These are phyloP conservation scores for Cervus canadensis DNA, from an alignment of 2,113 vertebrate species.

Conservation along the genomic window DNA sequence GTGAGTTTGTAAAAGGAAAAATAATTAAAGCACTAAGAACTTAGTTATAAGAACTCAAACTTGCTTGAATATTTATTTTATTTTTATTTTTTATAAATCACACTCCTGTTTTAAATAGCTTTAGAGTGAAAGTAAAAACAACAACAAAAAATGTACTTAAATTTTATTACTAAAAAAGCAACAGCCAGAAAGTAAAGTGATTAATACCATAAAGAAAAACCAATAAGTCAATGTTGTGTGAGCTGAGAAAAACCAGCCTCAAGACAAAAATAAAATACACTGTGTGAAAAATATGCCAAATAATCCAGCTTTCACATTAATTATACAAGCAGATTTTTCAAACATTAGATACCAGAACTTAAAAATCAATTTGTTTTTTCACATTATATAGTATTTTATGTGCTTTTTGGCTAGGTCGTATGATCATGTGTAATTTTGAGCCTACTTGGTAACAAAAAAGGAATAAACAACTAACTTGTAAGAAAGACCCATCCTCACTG, in stretches of 20 bases:
- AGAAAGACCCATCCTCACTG: not conserved
- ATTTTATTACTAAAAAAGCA: slow-evolving; percentile 32
- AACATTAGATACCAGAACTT: not conserved
- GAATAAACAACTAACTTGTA: not conserved
- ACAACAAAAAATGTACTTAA: slow-evolving; percentile 40
- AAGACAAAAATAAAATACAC: slow-evolving; percentile 22
- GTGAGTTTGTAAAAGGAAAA: slow-evolving; percentile 31
- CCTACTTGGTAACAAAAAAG: not conserved
- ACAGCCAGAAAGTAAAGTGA: slow-evolving; percentile 25
- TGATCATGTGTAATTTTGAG: not conserved
- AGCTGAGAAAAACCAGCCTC: slow-evolving; percentile 3
- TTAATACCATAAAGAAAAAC: slow-evolving; percentile 27
- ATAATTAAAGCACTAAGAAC: slow-evolving; percentile 8
- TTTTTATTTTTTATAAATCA: slow-evolving; percentile 23
- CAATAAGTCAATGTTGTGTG: not conserved
- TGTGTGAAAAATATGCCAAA: not conserved
- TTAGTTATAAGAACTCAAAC: slow-evolving; percentile 36
- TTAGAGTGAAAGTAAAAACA: slow-evolving; percentile 41
- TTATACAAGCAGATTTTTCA: slow-evolving; percentile 8
- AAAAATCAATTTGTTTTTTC: slow-evolving; percentile 23
- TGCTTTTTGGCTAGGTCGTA: not conserved
- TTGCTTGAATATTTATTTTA: slow-evolving; percentile 11
- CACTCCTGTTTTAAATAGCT: slow-evolving; percentile 35
- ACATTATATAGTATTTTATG: not conserved
- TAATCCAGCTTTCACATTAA: not conserved